A percentile compares a stretch with the other conserved stretches of the same genome.
phyloP scores from a whole-genome alignment of 2,113 vertebrate species.

The Halichoeres trimaculatus region DNA sequence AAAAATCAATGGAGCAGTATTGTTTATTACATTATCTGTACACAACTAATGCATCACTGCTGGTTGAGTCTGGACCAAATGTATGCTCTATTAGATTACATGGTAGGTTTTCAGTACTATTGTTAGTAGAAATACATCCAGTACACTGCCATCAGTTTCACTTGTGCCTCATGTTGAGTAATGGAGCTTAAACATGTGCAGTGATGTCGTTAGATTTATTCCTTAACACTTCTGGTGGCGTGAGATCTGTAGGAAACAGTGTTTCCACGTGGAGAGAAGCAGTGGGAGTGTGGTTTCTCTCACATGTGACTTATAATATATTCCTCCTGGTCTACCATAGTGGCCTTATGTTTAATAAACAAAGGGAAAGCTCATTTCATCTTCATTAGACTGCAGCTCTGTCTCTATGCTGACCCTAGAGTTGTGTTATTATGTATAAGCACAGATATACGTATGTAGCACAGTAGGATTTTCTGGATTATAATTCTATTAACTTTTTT shows the following conservation, averaged over 20 bases:
- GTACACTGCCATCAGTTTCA: conserved; percentile 59
- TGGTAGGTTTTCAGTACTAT: conserved; percentile 57
- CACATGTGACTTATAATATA: conserved; percentile 54
- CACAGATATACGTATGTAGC: conserved; percentile 80
- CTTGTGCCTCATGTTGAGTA: conserved; percentile 76
- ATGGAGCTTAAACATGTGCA: conserved; percentile 67
- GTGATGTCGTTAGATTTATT: conserved; percentile 62
- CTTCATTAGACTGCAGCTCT: conserved; percentile 51
- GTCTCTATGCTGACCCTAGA: conserved; percentile 52
- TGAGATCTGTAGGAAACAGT: conserved; percentile 53
- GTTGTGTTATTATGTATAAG: conserved; percentile 69
- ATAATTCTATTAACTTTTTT: neutral
- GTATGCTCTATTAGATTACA: conserved; percentile 44
- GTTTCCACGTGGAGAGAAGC: conserved; percentile 40
- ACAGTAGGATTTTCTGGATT: conserved; percentile 58
- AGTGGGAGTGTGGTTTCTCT: conserved; percentile 41
- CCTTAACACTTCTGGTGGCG: conserved; percentile 44
- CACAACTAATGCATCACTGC: conserved; percentile 53
- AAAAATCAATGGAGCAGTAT: conserved; percentile 53
- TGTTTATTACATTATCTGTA: conserved; percentile 48
- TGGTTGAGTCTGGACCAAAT: conserved; percentile 81
- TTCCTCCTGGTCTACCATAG: conserved; percentile 79
- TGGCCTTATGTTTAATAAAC: conserved; percentile 84
- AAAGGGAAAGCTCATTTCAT: conserved; percentile 59
- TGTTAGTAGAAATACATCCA: conserved; percentile 33